Conservation (phyloP, 2,888 invertebrate species). For the Polymixis lichenea region DNA sequence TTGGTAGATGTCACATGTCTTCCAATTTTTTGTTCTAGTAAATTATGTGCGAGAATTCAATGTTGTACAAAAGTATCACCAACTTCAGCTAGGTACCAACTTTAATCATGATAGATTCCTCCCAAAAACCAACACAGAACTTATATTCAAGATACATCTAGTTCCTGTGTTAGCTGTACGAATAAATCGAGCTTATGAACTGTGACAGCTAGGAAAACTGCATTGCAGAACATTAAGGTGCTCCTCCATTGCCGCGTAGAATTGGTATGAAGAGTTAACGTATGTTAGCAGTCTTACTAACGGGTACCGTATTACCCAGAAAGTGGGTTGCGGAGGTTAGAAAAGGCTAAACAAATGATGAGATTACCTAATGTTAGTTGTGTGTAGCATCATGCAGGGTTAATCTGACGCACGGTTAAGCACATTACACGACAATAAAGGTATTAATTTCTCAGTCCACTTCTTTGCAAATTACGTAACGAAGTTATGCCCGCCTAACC, state of each 20-base stretch:
- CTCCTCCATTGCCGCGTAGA: conserved; percentile 10
- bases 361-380: not conserved
- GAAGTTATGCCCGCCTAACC: not conserved
- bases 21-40: no score
- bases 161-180: conserved; percentile 13
- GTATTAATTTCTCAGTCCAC: not conserved
- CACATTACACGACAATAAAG: not conserved
- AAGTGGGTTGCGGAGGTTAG: no score
- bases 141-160: conserved; percentile 21
- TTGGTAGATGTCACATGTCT: no score
- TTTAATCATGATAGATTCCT: conserved; percentile 1
- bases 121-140: conserved; percentile 5
- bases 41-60: not conserved
- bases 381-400: no score
- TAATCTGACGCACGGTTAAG: not conserved
- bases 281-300: not conserved
- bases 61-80: not conserved
- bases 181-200: conserved; percentile 58
- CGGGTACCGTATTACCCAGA: no score
- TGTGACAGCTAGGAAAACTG: conserved; percentile 68
- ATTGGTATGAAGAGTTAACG: not conserved
- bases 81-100: not conserved
- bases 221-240: conserved; percentile 65
- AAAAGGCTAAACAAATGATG: no score
- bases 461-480: not conserved